phyloP scores from a whole-genome alignment of 2,888 invertebrate species.

The Archaeoteleia sp. region DNA sequence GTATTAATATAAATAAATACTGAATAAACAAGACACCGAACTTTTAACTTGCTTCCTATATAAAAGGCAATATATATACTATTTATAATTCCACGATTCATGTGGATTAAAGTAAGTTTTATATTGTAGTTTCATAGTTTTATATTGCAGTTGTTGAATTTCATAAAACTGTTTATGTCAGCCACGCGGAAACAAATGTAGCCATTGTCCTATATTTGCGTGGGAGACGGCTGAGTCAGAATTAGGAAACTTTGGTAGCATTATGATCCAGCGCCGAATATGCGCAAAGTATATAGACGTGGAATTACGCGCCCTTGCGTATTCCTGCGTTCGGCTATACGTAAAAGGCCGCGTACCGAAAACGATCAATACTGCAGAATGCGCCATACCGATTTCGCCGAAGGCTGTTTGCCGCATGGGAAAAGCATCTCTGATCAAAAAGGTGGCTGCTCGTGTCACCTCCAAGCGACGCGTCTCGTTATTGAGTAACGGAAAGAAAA shows the following conservation, averaged over 20 bases:
- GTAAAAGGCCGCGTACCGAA: constrained; percentile 35
- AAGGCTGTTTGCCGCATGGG: constrained; percentile 36
- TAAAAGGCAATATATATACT: too few species aligned
- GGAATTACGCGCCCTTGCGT: constrained; percentile 36
- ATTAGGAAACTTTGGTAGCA: constrained; percentile 1
- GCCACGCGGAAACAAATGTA: constrained; percentile 8
- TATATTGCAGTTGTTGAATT: constrained; percentile 1
- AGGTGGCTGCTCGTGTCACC: constrained; percentile 32
- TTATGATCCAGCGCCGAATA: constrained; percentile 22
- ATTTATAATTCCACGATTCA: too few species aligned
- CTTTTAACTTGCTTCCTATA: too few species aligned
- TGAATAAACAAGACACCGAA: too few species aligned
- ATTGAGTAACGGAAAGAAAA: constrained; percentile 24
- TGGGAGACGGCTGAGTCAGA: constrained; percentile 13
- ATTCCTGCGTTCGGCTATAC: constrained; percentile 39
- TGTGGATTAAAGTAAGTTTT: too few species aligned
- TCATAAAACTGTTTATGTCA: too few species aligned
- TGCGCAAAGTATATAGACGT: constrained; percentile 33
- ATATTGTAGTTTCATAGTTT: too few species aligned
- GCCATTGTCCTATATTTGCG: too few species aligned
- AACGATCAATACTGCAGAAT: constrained; percentile 52
- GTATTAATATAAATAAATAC: too few species aligned
- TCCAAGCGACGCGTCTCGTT: constrained; percentile 30
- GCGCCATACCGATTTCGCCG: constrained; percentile 36
- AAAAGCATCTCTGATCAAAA: constrained; percentile 38